A percentile compares a stretch with the other conserved stretches of the same genome.
Conservation (phyloP, 2,888 invertebrate species). For the Erannis defoliaria region DNA sequence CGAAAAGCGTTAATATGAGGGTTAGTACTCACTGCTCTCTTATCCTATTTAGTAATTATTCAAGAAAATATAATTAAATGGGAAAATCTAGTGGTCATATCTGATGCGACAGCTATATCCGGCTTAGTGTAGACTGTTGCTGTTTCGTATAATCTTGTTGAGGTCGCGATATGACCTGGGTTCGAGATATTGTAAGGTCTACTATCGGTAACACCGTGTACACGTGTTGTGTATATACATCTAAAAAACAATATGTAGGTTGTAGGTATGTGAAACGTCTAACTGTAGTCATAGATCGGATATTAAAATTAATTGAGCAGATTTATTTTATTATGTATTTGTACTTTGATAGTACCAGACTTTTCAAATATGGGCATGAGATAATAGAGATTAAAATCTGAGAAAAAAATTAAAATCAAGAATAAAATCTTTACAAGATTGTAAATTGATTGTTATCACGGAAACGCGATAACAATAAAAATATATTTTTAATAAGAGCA, state of each 20-base stretch:
- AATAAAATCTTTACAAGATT: too few species aligned
- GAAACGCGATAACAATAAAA: too few species aligned
- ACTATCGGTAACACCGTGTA: background rate
- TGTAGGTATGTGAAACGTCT: background rate
- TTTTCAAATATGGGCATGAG: too few species aligned
- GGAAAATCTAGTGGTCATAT: background rate
- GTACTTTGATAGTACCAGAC: too few species aligned
- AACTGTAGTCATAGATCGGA: background rate
- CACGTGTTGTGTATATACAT: too few species aligned
- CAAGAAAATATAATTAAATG: background rate
- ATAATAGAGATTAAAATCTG: too few species aligned
- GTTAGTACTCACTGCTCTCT: slow-evolving; percentile 72
- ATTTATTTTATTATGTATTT: background rate
- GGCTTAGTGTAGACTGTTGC: background rate
- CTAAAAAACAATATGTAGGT: background rate
- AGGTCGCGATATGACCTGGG: slow-evolving; percentile 18
- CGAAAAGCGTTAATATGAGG: slow-evolving; percentile 80
- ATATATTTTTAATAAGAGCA: too few species aligned
- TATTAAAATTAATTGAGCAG: background rate
- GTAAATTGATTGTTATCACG: too few species aligned
- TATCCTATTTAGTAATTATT: slow-evolving; percentile 59
- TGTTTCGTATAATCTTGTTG: slow-evolving; percentile 5
- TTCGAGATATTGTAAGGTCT: slow-evolving; percentile 12
- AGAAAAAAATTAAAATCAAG: too few species aligned
- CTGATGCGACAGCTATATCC: slow-evolving; percentile 7